phyloP scores from a whole-genome alignment of 2,888 invertebrate genomes.

The Synergus umbraculus region DNA sequence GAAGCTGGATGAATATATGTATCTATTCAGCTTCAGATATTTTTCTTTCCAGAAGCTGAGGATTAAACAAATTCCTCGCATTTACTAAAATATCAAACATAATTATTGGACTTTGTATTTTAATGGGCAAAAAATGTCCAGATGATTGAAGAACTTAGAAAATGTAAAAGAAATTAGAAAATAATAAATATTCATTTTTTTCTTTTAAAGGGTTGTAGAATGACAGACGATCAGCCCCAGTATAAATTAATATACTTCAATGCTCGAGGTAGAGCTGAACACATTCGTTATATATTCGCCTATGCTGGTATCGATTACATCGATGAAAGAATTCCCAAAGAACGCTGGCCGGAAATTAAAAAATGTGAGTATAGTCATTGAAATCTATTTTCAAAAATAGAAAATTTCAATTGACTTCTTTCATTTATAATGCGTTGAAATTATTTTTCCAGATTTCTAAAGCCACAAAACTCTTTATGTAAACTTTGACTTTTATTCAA shows the following conservation, averaged over 20 bases:
- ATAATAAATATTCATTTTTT: background rate
- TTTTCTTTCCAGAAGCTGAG: background rate
- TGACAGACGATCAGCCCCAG: conserved; percentile 67
- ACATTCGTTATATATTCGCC: conserved; percentile 80
- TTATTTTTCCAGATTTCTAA: too few species aligned
- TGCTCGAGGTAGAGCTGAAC: conserved; percentile 80
- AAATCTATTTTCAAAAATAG: conserved; percentile 2
- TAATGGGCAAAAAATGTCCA: too few species aligned
- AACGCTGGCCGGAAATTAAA: conserved; percentile 79
- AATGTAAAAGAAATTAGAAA: background rate
- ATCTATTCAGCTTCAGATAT: background rate
- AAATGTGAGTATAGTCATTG: conserved; percentile 74
- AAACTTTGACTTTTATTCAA: background rate
- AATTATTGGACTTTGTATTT: too few species aligned
- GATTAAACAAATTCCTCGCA: background rate
- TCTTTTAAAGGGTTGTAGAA: conserved; percentile 45
- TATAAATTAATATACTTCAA: conserved; percentile 82
- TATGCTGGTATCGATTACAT: conserved; percentile 80
- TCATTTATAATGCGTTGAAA: too few species aligned
- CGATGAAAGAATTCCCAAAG: conserved; percentile 79
- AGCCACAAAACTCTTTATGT: too few species aligned
- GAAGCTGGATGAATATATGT: conserved; percentile 11
- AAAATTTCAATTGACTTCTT: conserved; percentile 5
- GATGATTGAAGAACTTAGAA: background rate
- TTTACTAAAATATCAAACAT: background rate